These are phyloP conservation scores for Pachypeltis micranthus DNA, from an alignment of 1,140 invertebrate species.

Conservation along the genomic window DNA sequence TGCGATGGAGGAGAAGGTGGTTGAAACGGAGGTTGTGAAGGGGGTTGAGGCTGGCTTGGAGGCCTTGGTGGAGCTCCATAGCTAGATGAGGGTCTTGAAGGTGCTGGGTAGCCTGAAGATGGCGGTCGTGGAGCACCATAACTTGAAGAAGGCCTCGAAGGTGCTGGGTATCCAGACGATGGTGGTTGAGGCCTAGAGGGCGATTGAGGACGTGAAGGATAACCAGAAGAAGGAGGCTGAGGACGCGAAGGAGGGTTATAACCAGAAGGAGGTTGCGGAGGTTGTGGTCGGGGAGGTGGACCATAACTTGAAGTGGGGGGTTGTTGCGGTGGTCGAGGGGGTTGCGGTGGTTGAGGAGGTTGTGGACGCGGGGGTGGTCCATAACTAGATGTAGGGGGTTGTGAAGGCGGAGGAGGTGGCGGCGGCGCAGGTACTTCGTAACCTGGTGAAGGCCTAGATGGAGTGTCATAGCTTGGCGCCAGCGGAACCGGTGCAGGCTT, in stretches of 20 bases:
- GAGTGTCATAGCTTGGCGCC: neutral
- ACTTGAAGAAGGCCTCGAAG: neutral
- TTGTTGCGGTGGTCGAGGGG: too few species aligned
- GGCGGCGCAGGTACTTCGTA: too few species aligned
- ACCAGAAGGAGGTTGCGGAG: neutral
- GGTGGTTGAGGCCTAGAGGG: neutral
- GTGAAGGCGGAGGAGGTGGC: too few species aligned
- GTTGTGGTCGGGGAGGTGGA: too few species aligned
- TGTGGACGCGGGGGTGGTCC: too few species aligned
- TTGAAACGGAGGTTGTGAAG: neutral
- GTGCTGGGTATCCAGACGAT: neutral
- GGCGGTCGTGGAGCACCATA: slow-evolving; percentile 7
- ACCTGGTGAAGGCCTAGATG: neutral
- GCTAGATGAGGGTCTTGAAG: neutral
- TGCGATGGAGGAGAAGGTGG: slow-evolving; percentile 13
- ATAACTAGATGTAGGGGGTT: too few species aligned
- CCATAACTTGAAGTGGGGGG: too few species aligned
- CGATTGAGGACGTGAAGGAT: neutral
- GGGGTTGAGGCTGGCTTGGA: neutral
- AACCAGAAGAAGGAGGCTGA: neutral
- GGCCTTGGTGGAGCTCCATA: slow-evolving; percentile 14
- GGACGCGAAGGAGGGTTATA: slow-evolving; percentile 4
- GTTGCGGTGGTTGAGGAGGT: too few species aligned
- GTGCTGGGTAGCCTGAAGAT: neutral
- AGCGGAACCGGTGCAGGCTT: slow-evolving; percentile 22